Base-by-base conservation (phyloP, 2,797 vertebrate species). In the Sphenopsis melanotis region DNA sequence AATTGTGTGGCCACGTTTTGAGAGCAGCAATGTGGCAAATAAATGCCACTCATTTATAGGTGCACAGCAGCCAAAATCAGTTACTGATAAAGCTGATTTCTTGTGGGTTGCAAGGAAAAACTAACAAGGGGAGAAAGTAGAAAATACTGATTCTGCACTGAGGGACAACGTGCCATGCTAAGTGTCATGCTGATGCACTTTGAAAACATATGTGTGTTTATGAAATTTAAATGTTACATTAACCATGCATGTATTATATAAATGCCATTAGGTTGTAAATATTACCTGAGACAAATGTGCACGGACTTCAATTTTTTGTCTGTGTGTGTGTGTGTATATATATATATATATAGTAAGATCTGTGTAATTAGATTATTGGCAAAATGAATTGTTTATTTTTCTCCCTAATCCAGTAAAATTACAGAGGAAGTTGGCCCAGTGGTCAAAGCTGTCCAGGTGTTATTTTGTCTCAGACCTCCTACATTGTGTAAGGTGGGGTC, bases 41-140 rank as follows among this genome's bases (percentile, higher is more conserved):
- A 91, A 97, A 86, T 76, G 39, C 66, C 80, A 30, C 86, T 44
- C 37, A 49, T 52, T 95, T 90, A 71, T 83, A 81, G 90, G 86
- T 88, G 90, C 60, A 41, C 6, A 15, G 82, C 90, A 91, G 95
- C 89, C 95, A 94, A 89, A 89, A 78, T 61, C 94, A 96, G 94
- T 86, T 92, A 91, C 83, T 57, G 93, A 87, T 5, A 55, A 96
- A 95, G 55, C 72, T 93, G 55, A 61, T 97, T 96, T 95, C 90
- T 84, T 87, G 82, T 70, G 77, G 32, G 27, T 82, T 92, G 59
- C 44, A 86, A 16, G 87, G 29, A 79, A 92, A 41, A 96, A 60
- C 19, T 79, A 92, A 74, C 4, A 21, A 39, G 37, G 66, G 26
- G 8, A 3, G 7, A 75, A 93, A 80, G 50, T 19, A 78, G 44